These are phyloP conservation scores for Lithobius niger DNA, from an alignment of 1,140 invertebrate species.

Conservation along the genomic window DNA sequence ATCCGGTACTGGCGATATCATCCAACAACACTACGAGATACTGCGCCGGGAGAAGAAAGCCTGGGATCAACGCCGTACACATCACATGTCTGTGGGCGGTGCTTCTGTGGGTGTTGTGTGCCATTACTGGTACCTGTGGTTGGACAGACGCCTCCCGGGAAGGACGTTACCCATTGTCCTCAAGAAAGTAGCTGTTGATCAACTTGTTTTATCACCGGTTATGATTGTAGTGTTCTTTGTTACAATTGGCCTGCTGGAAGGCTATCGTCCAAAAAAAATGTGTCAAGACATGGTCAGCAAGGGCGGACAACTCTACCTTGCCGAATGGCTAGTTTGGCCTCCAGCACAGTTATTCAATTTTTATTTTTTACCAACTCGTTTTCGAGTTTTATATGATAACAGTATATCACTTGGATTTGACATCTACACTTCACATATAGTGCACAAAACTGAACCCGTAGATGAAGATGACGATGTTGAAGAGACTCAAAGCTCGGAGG, in stretches of 20 bases:
- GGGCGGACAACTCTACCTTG: constrained; percentile 59
- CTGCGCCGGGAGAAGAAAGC: no score
- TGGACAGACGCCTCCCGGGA: constrained; percentile 55
- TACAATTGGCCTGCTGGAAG: constrained; percentile 57
- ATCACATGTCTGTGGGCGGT: constrained; percentile 65
- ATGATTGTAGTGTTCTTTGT: constrained; percentile 67
- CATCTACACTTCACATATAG: constrained; percentile 81
- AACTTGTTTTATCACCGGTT: constrained; percentile 72
- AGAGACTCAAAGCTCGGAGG: no score
- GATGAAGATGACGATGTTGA: no score
- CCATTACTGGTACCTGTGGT: constrained; percentile 66
- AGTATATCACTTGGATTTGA: constrained; percentile 80
- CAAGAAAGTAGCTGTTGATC: constrained; percentile 78
- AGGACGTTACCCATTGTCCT: constrained; percentile 49
- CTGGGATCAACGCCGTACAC: constrained; percentile 52
- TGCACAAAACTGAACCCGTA: no score
- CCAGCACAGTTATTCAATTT: constrained; percentile 74
- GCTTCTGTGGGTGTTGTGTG: constrained; percentile 62
- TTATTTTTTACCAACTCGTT: constrained; percentile 66
- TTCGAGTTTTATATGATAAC: constrained; percentile 80
- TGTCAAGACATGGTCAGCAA: constrained; percentile 59
- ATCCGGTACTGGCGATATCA: not conserved
- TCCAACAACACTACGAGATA: not conserved
- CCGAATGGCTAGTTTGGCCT: constrained; percentile 69
- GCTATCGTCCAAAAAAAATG: constrained; percentile 43